Evolutionary conservation across 2,797 vertebrate genomes (phyloP).

Genomic region (Peromyscus nudipes): DNA sequence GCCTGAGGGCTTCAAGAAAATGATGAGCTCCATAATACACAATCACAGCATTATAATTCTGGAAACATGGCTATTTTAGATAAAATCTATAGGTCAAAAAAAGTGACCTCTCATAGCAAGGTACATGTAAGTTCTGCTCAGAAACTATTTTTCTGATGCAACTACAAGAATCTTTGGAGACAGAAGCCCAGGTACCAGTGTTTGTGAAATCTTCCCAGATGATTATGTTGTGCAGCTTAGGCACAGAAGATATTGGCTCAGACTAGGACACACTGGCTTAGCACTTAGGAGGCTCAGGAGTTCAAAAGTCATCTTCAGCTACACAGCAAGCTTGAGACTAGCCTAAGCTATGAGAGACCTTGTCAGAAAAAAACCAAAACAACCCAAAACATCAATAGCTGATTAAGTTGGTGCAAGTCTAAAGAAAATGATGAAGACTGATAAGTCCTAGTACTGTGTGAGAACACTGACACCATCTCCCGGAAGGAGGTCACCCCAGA

Average conservation of each 20-base stretch:
- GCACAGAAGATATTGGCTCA: neutral
- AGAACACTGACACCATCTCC: neutral
- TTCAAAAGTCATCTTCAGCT: neutral
- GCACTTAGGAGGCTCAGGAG: neutral
- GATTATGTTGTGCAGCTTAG: neutral
- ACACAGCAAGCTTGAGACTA: neutral
- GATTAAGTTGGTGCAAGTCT: neutral
- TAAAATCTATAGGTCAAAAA: constrained; percentile 9
- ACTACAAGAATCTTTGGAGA: neutral
- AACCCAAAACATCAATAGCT: neutral
- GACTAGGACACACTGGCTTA: neutral
- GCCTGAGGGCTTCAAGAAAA: constrained; percentile 34
- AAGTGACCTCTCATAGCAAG: neutral
- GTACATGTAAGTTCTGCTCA: neutral
- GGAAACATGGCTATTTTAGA: neutral
- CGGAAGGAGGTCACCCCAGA: neutral
- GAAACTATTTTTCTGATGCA: neutral
- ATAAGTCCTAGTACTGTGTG: neutral
- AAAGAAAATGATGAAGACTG: neutral
- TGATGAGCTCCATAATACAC: neutral
- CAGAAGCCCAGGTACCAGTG: neutral
- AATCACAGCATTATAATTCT: neutral
- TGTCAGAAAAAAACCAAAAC: neutral
- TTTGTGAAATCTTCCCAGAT: neutral
- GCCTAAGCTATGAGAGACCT: neutral